Conservation (phyloP, 2,888 invertebrate species). For the Aspidiotus destructor region DNA sequence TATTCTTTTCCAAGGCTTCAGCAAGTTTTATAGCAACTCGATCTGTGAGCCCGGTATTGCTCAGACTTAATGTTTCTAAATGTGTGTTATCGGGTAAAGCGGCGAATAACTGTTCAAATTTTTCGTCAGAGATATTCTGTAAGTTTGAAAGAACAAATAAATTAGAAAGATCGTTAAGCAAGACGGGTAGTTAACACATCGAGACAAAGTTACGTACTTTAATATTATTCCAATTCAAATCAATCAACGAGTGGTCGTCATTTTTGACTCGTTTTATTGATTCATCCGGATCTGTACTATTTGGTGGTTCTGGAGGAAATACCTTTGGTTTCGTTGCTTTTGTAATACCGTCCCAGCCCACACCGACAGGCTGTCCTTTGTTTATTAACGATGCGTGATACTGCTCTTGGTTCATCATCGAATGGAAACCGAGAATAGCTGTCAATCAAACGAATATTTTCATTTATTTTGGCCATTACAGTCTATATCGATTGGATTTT, state of each 20-base stretch:
- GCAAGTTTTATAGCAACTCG: slow-evolving; percentile 71
- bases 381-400: slow-evolving; percentile 92
- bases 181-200: neutral
- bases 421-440: slow-evolving; percentile 98
- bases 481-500: too few species aligned
- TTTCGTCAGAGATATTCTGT: slow-evolving; percentile 93
- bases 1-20: slow-evolving; percentile 71
- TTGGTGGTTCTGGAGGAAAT: slow-evolving; percentile 90
- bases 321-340: slow-evolving; percentile 86
- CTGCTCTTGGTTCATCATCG: slow-evolving; percentile 99
- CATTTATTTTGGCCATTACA: neutral
- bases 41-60: slow-evolving; percentile 89
- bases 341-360: slow-evolving; percentile 91
- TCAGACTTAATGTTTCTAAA: slow-evolving; percentile 80
- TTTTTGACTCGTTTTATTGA: slow-evolving; percentile 81
- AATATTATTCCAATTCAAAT: slow-evolving; percentile 99
- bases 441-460: slow-evolving; percentile 39
- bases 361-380: slow-evolving; percentile 79
- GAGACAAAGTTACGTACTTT: slow-evolving; percentile 55
- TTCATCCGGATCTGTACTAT: slow-evolving; percentile 89
- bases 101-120: slow-evolving; percentile 78
- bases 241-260: slow-evolving; percentile 75
- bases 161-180: neutral
- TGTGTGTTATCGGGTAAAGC: slow-evolving; percentile 82
- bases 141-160: slow-evolving; percentile 38